Evolutionary conservation across 2,888 invertebrate genomes (phyloP).

Genomic region (Scaptomyza parva): DNA sequence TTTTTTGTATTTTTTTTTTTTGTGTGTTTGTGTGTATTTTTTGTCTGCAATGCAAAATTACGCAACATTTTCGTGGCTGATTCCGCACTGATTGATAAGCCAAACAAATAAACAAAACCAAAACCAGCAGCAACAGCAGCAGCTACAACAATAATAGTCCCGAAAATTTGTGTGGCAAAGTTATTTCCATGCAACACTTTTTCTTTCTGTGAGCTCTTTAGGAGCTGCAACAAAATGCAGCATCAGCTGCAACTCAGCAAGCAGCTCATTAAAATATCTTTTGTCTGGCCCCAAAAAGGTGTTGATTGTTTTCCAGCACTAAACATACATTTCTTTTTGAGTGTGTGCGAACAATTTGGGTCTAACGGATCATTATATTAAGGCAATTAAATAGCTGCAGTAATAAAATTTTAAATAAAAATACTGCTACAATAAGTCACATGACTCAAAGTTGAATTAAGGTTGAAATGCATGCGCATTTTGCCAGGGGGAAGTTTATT

Average conservation of each 20-base stretch:
- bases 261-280: conserved; percentile 60
- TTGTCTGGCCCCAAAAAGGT: conserved; percentile 39
- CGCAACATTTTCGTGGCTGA: conserved; percentile 59
- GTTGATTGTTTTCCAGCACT: conserved; percentile 54
- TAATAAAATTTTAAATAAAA: conserved; percentile 15
- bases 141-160: conserved; percentile 16
- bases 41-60: conserved; percentile 60
- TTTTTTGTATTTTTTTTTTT: conserved; percentile 24
- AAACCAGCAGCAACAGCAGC: too few species aligned
- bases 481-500: neutral
- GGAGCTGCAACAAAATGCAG: conserved; percentile 23
- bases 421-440: conserved; percentile 2
- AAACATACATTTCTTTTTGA: conserved; percentile 43
- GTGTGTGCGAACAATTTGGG: conserved; percentile 48
- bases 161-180: conserved; percentile 19
- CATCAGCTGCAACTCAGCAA: conserved; percentile 34
- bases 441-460: conserved; percentile 3
- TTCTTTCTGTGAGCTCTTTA: conserved; percentile 22
- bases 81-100: conserved; percentile 72
- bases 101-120: conserved; percentile 50
- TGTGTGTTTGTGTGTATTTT: conserved; percentile 14
- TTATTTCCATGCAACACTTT: conserved; percentile 20
- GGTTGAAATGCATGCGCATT: neutral
- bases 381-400: conserved; percentile 7
- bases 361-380: conserved; percentile 16